Evolutionary conservation across 2,113 vertebrate genomes (phyloP), one percentile per base, ranked within the genome.

Genomic region (Poeciliopsis retropinna): DNA sequence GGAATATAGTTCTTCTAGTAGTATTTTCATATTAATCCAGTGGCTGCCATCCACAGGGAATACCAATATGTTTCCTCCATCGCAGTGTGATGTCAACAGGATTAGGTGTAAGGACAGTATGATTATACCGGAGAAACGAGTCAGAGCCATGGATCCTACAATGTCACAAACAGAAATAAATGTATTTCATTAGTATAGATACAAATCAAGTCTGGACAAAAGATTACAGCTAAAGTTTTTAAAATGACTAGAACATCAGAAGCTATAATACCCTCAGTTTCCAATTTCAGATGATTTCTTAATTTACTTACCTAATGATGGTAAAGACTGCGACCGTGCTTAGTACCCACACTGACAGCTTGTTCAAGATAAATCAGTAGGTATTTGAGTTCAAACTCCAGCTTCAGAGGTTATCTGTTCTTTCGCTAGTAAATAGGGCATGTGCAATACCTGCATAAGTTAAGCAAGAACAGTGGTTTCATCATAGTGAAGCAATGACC

Each of bases 21-120:
- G 60, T 13, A 93, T 73, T 68, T 93, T 92, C 91, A 94, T 94
- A 78, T 94, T 93, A 64, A 94, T 64, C 93, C 92, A 94, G 68
- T 93, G 93, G 64, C 92, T 94, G 8, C 92, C 92, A 1, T 94
- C 93, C 1, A 93, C 34, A 6, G 92, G 92, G 32, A 84, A 91
- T 28, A 93, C 89, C 30, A 93, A 79, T 39, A 94, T 77, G 51
- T 92, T 92, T 13, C 88, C 92, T 32, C 89, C 90, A 30, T 83
- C 12, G 7, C 87, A 91, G 3, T 54, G 37, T 27, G 78, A 64
- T 6, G 66, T n/a, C 44, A 84, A 70, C 31, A 67, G 83, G 47
- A 79, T 71, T 44, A 89, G 51, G 67, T 68, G 83, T 0, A 72
- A 19, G 37, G 87, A 51, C 28, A 88, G 29, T 2, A 39, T 5